These are phyloP conservation scores for Microcebus griseorufus DNA, from an alignment of 2,113 vertebrate genomes.

Conservation along the genomic window DNA sequence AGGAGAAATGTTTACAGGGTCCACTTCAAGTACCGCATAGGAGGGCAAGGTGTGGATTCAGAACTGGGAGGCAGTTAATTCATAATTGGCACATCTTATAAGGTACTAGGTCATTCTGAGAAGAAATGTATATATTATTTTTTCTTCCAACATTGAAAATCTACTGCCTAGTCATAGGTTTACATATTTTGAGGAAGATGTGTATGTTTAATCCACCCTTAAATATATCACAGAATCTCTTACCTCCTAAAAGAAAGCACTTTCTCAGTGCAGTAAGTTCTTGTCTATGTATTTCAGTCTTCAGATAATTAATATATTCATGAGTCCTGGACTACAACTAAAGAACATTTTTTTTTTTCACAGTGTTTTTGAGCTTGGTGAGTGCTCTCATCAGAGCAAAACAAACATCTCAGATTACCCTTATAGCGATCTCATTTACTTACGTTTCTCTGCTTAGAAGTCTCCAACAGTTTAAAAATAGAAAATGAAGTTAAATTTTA, in stretches of 20 bases:
- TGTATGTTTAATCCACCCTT: background rate
- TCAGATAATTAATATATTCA: background rate
- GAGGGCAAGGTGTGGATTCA: background rate
- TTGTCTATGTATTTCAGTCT: background rate
- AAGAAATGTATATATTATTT: background rate
- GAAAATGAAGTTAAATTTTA: slow-evolving; percentile 60
- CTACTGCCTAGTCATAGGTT: background rate
- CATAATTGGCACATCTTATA: background rate
- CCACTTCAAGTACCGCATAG: background rate
- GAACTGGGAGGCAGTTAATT: background rate
- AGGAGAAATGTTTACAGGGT: background rate
- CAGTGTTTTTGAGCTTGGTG: background rate
- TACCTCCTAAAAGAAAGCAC: background rate
- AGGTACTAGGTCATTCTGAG: background rate
- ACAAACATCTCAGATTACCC: background rate
- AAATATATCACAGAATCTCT: background rate
- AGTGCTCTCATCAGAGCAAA: background rate
- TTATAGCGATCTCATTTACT: background rate
- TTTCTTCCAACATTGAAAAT: slow-evolving; percentile 6
- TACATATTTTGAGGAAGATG: background rate
- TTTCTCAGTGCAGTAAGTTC: background rate
- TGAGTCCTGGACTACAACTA: background rate
- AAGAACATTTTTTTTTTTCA: background rate
- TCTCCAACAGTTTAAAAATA: slow-evolving; percentile 58
- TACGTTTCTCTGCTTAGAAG: slow-evolving; percentile 24